Conservation (phyloP, 2,797 vertebrate genomes). For the Clarias platycephalus region DNA sequence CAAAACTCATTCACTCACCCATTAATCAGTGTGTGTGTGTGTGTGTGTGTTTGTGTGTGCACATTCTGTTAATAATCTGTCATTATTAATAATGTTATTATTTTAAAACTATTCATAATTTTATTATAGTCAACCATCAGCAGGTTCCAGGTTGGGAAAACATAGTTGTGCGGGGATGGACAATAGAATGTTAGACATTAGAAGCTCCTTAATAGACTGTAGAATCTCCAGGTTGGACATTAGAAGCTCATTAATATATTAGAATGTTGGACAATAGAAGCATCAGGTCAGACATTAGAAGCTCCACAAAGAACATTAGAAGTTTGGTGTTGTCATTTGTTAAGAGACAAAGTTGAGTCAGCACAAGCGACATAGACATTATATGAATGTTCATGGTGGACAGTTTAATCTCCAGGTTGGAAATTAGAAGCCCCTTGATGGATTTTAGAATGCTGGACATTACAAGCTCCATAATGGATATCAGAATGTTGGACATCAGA, state of each 20-base stretch:
- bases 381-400: background rate
- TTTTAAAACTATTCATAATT: background rate
- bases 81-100: background rate
- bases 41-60: background rate
- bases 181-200: too few species aligned
- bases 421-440: background rate
- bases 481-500: too few species aligned
- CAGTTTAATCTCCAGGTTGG: too few species aligned
- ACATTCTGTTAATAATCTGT: background rate
- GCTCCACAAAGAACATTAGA: background rate
- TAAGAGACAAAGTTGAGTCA: background rate
- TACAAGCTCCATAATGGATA: background rate
- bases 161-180: too few species aligned
- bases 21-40: slow-evolving; percentile 1
- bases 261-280: background rate
- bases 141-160: too few species aligned
- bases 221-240: background rate
- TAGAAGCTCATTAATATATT: background rate
- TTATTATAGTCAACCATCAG: too few species aligned
- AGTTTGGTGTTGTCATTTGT: too few species aligned
- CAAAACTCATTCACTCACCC: background rate
- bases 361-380: background rate
- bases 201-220: too few species aligned
- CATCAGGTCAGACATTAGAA: background rate
- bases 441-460: too few species aligned